Evolutionary conservation across 2,113 vertebrate species (phyloP), one percentile per base, ranked within the genome.

Genomic region (Coracopsis vasa): DNA sequence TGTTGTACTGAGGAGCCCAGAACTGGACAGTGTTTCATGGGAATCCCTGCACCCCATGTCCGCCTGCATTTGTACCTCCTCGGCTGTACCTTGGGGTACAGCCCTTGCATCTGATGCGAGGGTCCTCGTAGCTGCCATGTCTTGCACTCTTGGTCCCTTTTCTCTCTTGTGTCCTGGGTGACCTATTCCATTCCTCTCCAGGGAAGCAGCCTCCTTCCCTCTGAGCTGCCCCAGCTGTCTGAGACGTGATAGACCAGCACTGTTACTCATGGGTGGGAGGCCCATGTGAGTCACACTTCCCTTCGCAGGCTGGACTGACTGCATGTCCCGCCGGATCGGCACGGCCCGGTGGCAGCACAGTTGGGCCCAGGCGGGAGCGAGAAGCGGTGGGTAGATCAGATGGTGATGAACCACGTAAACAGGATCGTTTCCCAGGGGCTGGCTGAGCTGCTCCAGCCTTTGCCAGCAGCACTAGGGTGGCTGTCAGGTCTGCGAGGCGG

Each of bases 251-350:
- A 79, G 93, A 89, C 90, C 95, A 94, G 16, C n/a, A 2, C 42
- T 25, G 83, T 88, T 84, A 70, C 77, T 95, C 92, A 53, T 23
- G 90, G 84, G 90, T 91, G 87, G 93, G 96, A 95, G 72, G 80
- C 69, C 60, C 45, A 1, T 12, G 47, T 91, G 90, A 96, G 87
- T 96, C 92, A 95, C 8, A 9, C 80, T 91, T 91, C 45, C 80
- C 69, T 23, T 56, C 1, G 0, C 19, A 4, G 42, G 78, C 3
- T 1, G 15, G 47, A 27, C 0, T 35, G 62, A 3, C 82, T 10
- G 44, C 47, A 11, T 17, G 50, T 71, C 11, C 16, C 4, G 3
- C 66, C 1, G 3, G 54, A 48, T 39, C 24, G 0, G 45, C 39
- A 4, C 0, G 0, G 78, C 51, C 7, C 0, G 1, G 67, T 19